Evolutionary conservation across 1,140 invertebrate species (phyloP).

Genomic region (Trichoplusia ni): DNA sequence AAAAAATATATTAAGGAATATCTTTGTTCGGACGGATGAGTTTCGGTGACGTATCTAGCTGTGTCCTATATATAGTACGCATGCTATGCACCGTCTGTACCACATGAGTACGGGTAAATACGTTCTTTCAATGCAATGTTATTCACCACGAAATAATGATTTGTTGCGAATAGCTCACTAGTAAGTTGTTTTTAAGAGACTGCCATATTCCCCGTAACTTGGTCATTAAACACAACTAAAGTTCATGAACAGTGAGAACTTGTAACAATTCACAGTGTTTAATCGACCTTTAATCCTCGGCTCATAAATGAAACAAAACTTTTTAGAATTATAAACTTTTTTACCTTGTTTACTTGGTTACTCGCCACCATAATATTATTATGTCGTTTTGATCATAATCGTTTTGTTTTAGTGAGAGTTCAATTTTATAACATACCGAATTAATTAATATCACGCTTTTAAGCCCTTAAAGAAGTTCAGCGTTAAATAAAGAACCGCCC

Average conservation of each 20-base stretch:
- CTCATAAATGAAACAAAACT: conserved; percentile 26
- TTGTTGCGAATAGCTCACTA: too few species aligned
- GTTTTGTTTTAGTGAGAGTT: too few species aligned
- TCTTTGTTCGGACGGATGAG: conserved; percentile 28
- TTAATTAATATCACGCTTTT: not conserved
- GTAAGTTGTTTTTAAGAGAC: too few species aligned
- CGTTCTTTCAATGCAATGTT: not conserved
- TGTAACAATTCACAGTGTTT: not conserved
- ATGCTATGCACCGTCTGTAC: not conserved
- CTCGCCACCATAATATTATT: too few species aligned
- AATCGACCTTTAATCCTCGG: conserved; percentile 1
- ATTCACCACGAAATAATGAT: too few species aligned
- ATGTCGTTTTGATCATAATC: too few species aligned
- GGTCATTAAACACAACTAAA: not conserved
- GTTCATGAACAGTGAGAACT: not conserved
- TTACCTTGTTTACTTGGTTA: too few species aligned
- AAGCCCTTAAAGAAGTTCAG: conserved; percentile 54
- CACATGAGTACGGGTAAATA: not conserved
- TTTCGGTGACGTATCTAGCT: conserved; percentile 23
- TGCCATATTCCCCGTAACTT: too few species aligned
- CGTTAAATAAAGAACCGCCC: conserved; percentile 52
- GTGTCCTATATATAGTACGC: conserved; percentile 13
- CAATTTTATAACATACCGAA: not conserved
- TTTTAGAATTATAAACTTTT: conserved; percentile 29
- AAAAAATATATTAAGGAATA: conserved; percentile 54